Evolutionary conservation across 2,113 vertebrate species (phyloP).

Genomic region (Seriola rivoliana): DNA sequence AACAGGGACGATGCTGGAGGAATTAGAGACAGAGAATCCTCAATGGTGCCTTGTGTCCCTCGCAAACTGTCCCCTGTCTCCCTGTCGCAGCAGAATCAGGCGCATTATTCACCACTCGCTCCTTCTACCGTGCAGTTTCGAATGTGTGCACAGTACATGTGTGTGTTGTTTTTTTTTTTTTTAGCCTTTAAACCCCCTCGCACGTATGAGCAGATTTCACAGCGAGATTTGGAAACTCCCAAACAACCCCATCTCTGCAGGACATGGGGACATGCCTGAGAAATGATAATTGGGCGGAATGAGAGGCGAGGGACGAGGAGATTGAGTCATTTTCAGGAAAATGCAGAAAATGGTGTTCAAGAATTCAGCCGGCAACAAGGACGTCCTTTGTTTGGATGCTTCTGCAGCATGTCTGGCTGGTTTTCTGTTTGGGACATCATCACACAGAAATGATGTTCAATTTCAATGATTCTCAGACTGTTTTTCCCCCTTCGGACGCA

Average conservation of each 20-base stretch:
- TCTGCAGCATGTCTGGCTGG: conserved; percentile 62
- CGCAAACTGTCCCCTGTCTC: conserved; percentile 31
- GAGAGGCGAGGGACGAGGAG: conserved; percentile 73
- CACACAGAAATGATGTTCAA: conserved; percentile 55
- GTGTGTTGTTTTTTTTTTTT: neutral
- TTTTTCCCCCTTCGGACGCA: conserved; percentile 28
- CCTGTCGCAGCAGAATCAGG: conserved; percentile 32
- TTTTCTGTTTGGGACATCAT: conserved; percentile 64
- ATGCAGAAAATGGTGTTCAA: conserved; percentile 81
- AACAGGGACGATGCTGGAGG: conserved; percentile 35
- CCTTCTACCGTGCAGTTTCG: neutral
- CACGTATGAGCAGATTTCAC: conserved; percentile 43
- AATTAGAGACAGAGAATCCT: conserved; percentile 49
- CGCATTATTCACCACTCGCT: conserved; percentile 15
- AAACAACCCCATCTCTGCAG: conserved; percentile 50
- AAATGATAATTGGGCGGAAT: conserved; percentile 76
- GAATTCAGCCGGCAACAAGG: conserved; percentile 77
- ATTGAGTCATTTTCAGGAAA: conserved; percentile 82
- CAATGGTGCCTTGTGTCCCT: conserved; percentile 66
- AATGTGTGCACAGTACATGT: neutral
- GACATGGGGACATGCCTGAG: conserved; percentile 55
- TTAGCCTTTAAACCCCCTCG: neutral
- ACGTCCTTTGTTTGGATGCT: conserved; percentile 67
- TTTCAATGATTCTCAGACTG: conserved; percentile 31
- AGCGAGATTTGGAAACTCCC: conserved; percentile 57